Conservation (phyloP, 2,113 vertebrate species). For the Stigmatopora argus region DNA sequence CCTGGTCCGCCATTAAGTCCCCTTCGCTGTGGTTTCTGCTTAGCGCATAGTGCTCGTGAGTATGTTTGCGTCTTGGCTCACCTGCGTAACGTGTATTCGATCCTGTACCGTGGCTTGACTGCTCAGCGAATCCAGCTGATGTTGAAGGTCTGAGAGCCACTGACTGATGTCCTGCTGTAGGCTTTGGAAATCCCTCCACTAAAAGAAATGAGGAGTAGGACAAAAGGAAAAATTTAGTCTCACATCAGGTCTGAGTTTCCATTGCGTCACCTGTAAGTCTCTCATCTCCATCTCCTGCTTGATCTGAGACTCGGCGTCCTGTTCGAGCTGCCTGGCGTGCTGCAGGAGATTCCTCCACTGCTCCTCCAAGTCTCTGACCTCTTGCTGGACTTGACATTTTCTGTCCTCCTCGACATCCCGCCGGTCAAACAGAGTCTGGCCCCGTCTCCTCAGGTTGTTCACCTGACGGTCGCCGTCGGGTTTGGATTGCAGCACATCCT, state of each 20-base stretch:
- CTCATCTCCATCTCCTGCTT: not conserved
- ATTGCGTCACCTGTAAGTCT: not conserved
- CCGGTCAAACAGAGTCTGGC: slow-evolving; percentile 5
- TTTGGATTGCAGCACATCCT: slow-evolving; percentile 1
- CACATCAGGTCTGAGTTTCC: not conserved
- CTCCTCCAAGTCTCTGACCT: slow-evolving; percentile 1
- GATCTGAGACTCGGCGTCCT: not conserved
- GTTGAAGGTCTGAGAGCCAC: slow-evolving; percentile 2
- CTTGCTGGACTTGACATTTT: slow-evolving; percentile 4
- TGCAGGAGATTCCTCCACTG: not conserved
- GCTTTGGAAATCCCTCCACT: not conserved
- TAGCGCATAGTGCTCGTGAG: too few species aligned
- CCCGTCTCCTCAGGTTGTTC: slow-evolving; percentile 6
- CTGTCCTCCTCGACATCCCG: not conserved
- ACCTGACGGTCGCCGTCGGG: slow-evolving; percentile 5
- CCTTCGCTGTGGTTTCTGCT: too few species aligned
- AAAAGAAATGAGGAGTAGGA: not conserved
- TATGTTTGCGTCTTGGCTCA: not conserved
- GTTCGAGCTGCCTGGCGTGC: not conserved
- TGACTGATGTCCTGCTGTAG: not conserved
- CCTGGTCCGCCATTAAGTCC: too few species aligned
- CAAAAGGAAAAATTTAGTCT: not conserved
- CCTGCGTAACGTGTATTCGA: not conserved
- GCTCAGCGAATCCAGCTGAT: not conserved
- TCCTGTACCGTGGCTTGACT: not conserved